Conservation (phyloP, 2,888 invertebrate genomes). For the Neoascia interrupta region DNA sequence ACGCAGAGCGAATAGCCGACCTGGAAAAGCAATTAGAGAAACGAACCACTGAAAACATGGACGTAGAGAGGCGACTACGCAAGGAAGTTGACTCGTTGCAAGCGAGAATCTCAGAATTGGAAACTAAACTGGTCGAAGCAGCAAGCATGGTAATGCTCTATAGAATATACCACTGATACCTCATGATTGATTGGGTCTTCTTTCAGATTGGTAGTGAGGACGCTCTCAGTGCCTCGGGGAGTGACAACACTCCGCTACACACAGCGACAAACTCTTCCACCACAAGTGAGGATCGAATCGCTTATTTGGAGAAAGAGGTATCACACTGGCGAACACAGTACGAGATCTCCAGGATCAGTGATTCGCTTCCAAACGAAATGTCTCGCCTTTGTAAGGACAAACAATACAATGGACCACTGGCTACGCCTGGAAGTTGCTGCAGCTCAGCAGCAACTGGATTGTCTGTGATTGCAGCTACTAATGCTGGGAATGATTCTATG, state of each 20-base stretch:
- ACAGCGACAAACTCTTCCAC: constrained; percentile 67
- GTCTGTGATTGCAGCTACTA: constrained; percentile 70
- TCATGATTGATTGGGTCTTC: neutral
- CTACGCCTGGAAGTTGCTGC: constrained; percentile 72
- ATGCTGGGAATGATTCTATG: constrained; percentile 51
- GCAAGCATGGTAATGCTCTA: constrained; percentile 81
- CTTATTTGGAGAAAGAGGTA: constrained; percentile 83
- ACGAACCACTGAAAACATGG: constrained; percentile 79
- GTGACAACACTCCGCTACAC: constrained; percentile 77
- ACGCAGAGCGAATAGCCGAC: constrained; percentile 84
- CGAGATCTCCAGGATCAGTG: constrained; percentile 83
- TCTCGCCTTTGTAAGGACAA: constrained; percentile 77
- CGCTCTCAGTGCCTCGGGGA: constrained; percentile 81
- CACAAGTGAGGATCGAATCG: constrained; percentile 78
- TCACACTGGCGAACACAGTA: constrained; percentile 88
- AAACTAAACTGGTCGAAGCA: constrained; percentile 81
- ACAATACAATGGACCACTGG: constrained; percentile 61
- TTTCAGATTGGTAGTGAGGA: constrained; percentile 84
- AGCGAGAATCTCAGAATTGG: constrained; percentile 79
- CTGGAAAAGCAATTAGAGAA: constrained; percentile 85
- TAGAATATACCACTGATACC: neutral
- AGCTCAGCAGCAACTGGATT: constrained; percentile 77
- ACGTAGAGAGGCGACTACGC: constrained; percentile 80
- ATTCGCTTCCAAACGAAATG: constrained; percentile 73
- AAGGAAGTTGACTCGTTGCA: constrained; percentile 78